Conservation (phyloP, 2,888 invertebrate genomes). For the Clunio marinus region DNA sequence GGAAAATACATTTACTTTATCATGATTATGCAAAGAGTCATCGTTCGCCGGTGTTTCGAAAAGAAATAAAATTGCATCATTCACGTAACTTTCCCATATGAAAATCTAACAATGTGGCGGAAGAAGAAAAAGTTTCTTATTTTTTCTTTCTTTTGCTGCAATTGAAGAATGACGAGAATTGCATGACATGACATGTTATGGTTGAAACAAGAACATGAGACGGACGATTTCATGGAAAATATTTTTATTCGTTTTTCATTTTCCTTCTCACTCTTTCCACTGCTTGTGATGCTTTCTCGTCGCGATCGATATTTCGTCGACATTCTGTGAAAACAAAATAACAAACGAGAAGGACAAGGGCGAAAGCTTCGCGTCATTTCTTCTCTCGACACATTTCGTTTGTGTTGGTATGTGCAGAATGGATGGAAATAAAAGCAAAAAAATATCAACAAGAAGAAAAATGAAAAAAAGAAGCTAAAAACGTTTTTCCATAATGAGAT, state of each 20-base stretch:
- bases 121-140: neutral
- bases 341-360: conserved; percentile 32
- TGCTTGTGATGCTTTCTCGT: neutral
- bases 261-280: conserved; percentile 1
- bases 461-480: neutral
- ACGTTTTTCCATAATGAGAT: neutral
- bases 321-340: neutral
- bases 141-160: neutral
- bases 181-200: neutral
- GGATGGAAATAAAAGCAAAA: neutral
- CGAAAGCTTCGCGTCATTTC: conserved; percentile 32
- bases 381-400: neutral
- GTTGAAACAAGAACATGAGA: conserved; percentile 7
- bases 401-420: conserved; percentile 36
- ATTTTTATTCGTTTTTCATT: neutral
- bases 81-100: neutral
- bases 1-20: too few relatives aligned
- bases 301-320: conserved; percentile 17
- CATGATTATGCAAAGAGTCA: too few relatives aligned
- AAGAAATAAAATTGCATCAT: too few relatives aligned
- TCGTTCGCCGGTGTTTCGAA: too few relatives aligned
- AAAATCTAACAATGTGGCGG: neutral
- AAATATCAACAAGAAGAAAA: too few relatives aligned
- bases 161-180: neutral
- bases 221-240: neutral